phyloP scores from a whole-genome alignment of 1,140 invertebrate genomes.

The Paralvinella palmiformis region DNA sequence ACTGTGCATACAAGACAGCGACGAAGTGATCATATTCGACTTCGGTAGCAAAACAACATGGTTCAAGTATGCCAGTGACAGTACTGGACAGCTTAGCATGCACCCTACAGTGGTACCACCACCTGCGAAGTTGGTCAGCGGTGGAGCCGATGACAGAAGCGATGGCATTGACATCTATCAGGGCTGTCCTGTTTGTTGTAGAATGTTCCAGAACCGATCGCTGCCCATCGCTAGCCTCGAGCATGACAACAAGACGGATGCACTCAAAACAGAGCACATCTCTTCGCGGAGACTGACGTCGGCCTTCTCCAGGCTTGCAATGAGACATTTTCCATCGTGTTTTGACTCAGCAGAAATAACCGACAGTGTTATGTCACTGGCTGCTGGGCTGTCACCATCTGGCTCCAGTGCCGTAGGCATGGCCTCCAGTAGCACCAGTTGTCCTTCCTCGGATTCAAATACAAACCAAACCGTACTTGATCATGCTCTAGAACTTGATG shows the following conservation, averaged over 20 bases:
- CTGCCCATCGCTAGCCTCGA: background rate
- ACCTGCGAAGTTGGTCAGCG: background rate
- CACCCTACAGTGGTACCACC: background rate
- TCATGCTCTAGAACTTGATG: no score
- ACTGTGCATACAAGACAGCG: conserved; percentile 1
- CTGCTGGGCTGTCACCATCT: background rate
- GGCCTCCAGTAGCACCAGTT: background rate
- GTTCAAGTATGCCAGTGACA: conserved; percentile 5
- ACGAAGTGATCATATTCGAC: conserved; percentile 1
- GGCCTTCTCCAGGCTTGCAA: background rate
- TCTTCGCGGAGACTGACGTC: background rate
- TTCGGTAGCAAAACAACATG: conserved; percentile 4
- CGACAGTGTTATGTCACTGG: background rate
- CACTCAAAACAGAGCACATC: no score
- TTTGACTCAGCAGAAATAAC: background rate
- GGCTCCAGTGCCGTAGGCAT: background rate
- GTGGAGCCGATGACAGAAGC: no score
- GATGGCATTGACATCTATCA: background rate
- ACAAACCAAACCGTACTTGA: no score
- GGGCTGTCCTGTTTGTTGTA: background rate
- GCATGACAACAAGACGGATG: background rate
- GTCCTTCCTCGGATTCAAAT: background rate
- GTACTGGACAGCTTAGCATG: conserved; percentile 7
- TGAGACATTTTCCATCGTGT: background rate
- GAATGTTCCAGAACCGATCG: background rate